A percentile compares a stretch with the other conserved stretches of the same genome.
These are phyloP conservation scores for Diarsia dahlii DNA, from an alignment of 2,888 invertebrate genomes.

Conservation along the genomic window DNA sequence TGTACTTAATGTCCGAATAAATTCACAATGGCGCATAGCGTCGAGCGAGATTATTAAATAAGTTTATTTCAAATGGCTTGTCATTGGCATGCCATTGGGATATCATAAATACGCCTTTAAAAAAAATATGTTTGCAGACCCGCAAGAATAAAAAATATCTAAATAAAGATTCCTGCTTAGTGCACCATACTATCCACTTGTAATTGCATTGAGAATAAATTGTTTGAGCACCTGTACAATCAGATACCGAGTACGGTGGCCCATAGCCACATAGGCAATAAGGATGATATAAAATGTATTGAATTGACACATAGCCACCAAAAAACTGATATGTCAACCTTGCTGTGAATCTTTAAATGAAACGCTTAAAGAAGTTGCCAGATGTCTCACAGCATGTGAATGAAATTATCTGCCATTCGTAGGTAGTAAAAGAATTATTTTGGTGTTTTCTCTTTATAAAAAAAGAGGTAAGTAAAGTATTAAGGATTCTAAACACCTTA, in stretches of 20 bases:
- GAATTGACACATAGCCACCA: background rate
- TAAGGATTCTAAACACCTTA: background rate
- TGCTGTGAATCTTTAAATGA: background rate
- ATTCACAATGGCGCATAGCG: background rate
- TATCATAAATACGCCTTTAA: background rate
- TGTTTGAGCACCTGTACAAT: background rate
- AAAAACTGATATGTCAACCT: background rate
- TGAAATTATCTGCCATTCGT: background rate
- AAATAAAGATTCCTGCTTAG: background rate
- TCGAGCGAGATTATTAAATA: background rate
- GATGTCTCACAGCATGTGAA: background rate
- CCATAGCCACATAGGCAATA: background rate
- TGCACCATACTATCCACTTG: background rate
- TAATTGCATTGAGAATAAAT: background rate
- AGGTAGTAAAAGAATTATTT: too few species aligned
- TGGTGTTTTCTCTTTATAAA: background rate
- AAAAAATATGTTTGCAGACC: background rate
- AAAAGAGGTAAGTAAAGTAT: too few species aligned
- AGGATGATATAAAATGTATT: background rate
- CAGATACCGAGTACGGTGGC: background rate
- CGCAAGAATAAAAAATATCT: too few species aligned
- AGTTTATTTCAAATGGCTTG: background rate
- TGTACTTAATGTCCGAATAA: background rate
- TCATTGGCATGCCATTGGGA: background rate
- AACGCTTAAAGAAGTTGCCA: background rate